Evolutionary conservation across 2,888 invertebrate species (phyloP), one percentile per base, ranked within the genome.

Genomic region (Hecatera dysodea): DNA sequence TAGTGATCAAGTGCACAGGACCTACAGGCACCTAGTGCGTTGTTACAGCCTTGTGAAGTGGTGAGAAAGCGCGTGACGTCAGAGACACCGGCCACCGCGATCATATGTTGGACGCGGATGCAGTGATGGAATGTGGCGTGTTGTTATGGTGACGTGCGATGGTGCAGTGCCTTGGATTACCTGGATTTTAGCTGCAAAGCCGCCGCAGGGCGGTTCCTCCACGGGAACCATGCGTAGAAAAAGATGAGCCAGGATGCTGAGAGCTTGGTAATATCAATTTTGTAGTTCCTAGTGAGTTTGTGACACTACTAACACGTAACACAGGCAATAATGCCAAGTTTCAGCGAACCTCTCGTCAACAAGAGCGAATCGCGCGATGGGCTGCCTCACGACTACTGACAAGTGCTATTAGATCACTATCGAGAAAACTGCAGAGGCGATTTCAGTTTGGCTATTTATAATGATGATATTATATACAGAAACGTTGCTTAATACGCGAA

Each of bases 201-300:
- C 92, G 90, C 89, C 91, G 84, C 87, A 91, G 93, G 93, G 94
- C 94, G 91, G 92, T 89, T 92, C 90, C 88, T 90, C 88, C 82
- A 88, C 91, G 91, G 88, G 93, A 95, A 97, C 96, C 96, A 97
- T 97, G 97, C 95, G 96, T 95, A 96, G 96, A 96, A 97, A 97
- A 97, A 96, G 96, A 97, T 97, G 97, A 97, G 96, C 96, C 95
- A 96, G 93, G 97, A 97, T 97, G 97, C 97, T 90, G 97, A 97
- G 96, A 97, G 97, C 96, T 97, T 97, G 97, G 97, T 97, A 96
- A 95, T 96, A 95, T 95, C 92, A 95, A 86, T 94, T 93, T 90
- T 86, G 87, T 89, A 88, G 88, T 89, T 74, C 69, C 80, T n/a
- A n/a, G n/a, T n/a, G n/a, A n/a, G n/a, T n/a, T 82, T 79, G 67